Evolutionary conservation across 2,113 vertebrate genomes (phyloP).

Genomic region (Antigone vipio): DNA sequence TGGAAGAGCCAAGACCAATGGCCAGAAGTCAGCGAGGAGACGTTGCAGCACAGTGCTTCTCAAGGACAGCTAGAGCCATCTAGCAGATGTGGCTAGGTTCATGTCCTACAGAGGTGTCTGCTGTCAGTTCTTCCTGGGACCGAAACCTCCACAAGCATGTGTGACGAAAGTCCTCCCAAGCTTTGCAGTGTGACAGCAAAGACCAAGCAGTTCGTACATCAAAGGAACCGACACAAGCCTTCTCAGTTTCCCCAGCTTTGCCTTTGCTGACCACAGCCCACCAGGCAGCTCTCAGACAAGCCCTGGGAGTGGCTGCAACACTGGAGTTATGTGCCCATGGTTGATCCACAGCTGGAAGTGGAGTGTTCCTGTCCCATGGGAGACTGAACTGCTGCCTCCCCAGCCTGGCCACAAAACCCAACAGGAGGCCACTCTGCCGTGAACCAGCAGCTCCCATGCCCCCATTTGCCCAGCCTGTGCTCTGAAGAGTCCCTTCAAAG

Average conservation of each 20-base stretch:
- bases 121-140: background rate
- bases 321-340: background rate
- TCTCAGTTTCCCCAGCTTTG: background rate
- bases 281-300: background rate
- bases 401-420: background rate
- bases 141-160: background rate
- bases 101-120: background rate
- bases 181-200: background rate
- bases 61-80: background rate
- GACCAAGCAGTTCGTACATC: background rate
- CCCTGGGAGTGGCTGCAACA: fast-evolving
- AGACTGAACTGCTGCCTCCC: background rate
- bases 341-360: background rate
- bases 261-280: background rate
- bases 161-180: background rate
- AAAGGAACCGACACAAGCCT: background rate
- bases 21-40: background rate
- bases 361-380: background rate
- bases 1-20: background rate
- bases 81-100: background rate
- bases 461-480: background rate
- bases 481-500: background rate
- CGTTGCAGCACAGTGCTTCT: background rate
- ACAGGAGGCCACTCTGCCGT: background rate
- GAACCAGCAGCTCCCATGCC: background rate